A percentile compares a stretch with the other conserved stretches of the same genome.
Conservation (phyloP, 2,888 invertebrate genomes). For the Perdita meconis region DNA sequence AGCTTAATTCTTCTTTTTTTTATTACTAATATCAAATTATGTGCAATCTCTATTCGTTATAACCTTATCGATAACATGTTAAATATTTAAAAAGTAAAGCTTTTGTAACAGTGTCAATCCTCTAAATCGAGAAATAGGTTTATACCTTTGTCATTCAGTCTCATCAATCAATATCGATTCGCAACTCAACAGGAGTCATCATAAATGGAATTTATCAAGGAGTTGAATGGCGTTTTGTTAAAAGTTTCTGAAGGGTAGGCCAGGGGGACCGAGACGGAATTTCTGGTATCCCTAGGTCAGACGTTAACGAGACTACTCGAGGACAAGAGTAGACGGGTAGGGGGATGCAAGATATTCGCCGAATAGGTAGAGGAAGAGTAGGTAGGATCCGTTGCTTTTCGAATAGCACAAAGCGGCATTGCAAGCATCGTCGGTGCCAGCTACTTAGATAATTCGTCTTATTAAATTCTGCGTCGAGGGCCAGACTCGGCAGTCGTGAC, state of each 20-base stretch:
- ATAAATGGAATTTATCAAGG: slow-evolving; percentile 29
- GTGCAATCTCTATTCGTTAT: too few species aligned
- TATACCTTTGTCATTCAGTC: neutral
- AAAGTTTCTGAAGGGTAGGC: slow-evolving; percentile 22
- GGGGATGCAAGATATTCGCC: slow-evolving; percentile 23
- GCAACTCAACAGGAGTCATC: neutral
- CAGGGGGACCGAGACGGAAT: slow-evolving; percentile 41
- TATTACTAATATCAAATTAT: too few species aligned
- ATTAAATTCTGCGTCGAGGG: slow-evolving; percentile 64
- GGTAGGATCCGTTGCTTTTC: slow-evolving; percentile 47
- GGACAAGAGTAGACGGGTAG: slow-evolving; percentile 2
- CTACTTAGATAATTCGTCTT: slow-evolving; percentile 72
- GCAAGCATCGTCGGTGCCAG: slow-evolving; percentile 58
- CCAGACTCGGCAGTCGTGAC: slow-evolving; percentile 31
- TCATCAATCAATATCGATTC: neutral
- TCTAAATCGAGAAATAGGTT: neutral
- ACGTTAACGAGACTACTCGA: slow-evolving; percentile 47
- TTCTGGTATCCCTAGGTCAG: slow-evolving; percentile 41
- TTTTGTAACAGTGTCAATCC: too few species aligned
- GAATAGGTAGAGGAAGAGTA: slow-evolving; percentile 37
- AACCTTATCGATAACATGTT: too few species aligned
- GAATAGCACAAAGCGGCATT: slow-evolving; percentile 51
- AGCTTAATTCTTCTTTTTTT: too few species aligned
- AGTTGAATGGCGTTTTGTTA: neutral
- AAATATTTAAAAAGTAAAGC: too few species aligned